Conservation (phyloP, 2,888 invertebrate species). For the Euphydryas editha region DNA sequence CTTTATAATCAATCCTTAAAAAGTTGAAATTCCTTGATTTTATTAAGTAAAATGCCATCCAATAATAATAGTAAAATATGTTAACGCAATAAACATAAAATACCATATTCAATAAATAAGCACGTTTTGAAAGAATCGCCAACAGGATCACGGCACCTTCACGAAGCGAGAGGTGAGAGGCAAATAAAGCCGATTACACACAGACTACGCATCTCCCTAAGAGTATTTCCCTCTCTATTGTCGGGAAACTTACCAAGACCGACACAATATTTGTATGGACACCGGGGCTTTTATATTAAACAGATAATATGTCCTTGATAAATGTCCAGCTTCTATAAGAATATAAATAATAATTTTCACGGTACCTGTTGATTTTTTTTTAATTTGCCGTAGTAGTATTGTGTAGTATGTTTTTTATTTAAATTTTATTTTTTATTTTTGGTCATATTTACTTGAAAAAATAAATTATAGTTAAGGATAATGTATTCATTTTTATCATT, state of each 20-base stretch:
- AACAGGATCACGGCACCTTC: conserved; percentile 42
- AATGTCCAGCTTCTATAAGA: conserved; percentile 36
- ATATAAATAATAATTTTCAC: conserved; percentile 34
- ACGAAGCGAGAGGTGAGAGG: conserved; percentile 52
- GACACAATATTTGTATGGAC: conserved; percentile 49
- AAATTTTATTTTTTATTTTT: conserved; percentile 31
- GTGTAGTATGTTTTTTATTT: conserved; percentile 33
- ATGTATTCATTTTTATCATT: too few relatives aligned
- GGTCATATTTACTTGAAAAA: conserved; percentile 22
- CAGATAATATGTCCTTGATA: conserved; percentile 39
- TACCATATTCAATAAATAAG: conserved; percentile 21
- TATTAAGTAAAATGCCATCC: too few relatives aligned
- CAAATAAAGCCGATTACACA: conserved; percentile 75
- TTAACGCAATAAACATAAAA: conserved; percentile 14
- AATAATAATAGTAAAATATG: neutral
- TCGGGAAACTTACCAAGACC: conserved; percentile 48
- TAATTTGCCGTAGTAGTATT: conserved; percentile 34
- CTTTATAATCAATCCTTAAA: too few relatives aligned
- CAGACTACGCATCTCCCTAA: conserved; percentile 57
- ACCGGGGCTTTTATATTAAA: conserved; percentile 43
- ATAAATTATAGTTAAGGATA: neutral
- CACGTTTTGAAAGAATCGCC: conserved; percentile 43
- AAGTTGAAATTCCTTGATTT: too few relatives aligned
- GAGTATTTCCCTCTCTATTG: conserved; percentile 60
- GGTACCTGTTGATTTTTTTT: conserved; percentile 34